A percentile compares a stretch with the other conserved stretches of the same genome.
These are phyloP conservation scores for Cosmorhoe ocellata DNA, from an alignment of 2,888 invertebrate genomes.

Conservation along the genomic window DNA sequence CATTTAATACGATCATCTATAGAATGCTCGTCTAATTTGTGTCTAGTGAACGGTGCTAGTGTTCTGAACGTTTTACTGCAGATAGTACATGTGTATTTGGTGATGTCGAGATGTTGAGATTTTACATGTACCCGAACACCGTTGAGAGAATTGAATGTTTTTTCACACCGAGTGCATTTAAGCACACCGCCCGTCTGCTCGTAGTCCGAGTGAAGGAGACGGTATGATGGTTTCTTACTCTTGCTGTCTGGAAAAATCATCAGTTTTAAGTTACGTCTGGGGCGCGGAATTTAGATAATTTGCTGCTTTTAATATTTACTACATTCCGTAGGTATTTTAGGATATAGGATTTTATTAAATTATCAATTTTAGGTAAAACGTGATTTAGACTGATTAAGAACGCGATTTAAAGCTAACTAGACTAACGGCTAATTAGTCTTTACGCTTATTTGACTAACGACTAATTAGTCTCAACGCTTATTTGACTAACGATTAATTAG, in stretches of 20 bases:
- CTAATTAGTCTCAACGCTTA: too few species aligned
- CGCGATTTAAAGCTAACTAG: too few species aligned
- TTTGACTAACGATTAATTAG: too few species aligned
- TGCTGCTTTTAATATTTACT: too few species aligned
- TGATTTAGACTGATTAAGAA: too few species aligned
- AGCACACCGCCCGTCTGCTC: neutral
- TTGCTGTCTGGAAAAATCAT: slow-evolving; percentile 3
- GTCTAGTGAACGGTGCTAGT: neutral
- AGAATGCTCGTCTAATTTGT: slow-evolving; percentile 39
- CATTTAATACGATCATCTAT: slow-evolving; percentile 38
- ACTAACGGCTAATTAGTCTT: too few species aligned
- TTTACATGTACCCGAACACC: slow-evolving; percentile 7
- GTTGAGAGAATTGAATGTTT: neutral
- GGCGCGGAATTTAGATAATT: too few species aligned
- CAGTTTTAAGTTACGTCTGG: too few species aligned
- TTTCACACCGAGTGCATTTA: slow-evolving; percentile 5
- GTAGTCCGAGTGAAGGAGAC: neutral
- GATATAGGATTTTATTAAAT: too few species aligned
- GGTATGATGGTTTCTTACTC: slow-evolving; percentile 2
- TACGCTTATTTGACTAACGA: too few species aligned
- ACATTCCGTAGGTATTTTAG: too few species aligned
- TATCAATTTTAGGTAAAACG: too few species aligned
- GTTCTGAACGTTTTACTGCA: slow-evolving; percentile 5
- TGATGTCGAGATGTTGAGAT: neutral
- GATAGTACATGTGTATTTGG: neutral